Evolutionary conservation across 2,888 invertebrate genomes (phyloP).

Genomic region (Megaustenia siamemsis): DNA sequence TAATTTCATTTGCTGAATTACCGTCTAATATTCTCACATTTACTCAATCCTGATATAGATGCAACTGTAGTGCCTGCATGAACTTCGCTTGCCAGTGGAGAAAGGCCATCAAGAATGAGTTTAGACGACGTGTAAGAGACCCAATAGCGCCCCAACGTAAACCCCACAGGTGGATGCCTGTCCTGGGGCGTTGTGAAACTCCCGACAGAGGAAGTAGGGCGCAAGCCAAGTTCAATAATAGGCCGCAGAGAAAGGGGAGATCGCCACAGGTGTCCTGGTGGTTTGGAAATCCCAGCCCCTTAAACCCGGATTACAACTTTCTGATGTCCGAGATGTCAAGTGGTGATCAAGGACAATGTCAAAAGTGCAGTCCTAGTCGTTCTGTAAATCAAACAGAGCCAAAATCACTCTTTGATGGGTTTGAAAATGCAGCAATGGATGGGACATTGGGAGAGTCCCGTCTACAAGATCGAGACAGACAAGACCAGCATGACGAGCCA

Average conservation of each 20-base stretch:
- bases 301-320: not conserved
- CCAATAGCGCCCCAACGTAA: not conserved
- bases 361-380: not conserved
- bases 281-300: conserved; percentile 16
- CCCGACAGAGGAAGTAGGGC: not conserved
- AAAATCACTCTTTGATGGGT: not conserved
- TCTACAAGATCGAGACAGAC: not conserved
- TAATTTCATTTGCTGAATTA: too few species aligned
- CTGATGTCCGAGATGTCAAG: not conserved
- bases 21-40: not conserved
- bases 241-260: not conserved
- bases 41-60: not conserved
- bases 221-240: not conserved
- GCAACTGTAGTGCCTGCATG: conserved; percentile 44
- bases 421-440: conserved; percentile 27
- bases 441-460: conserved; percentile 30
- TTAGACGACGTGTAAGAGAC: not conserved
- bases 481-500: not conserved
- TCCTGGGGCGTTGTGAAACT: not conserved
- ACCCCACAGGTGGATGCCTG: conserved; percentile 9
- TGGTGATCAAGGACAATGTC: not conserved
- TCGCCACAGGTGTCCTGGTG: conserved; percentile 39
- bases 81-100: conserved; percentile 43
- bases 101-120: conserved; percentile 10
- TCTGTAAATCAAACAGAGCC: not conserved